These are phyloP conservation scores for Stramonita haemastoma DNA, from an alignment of 2,888 invertebrate genomes.

Conservation along the genomic window DNA sequence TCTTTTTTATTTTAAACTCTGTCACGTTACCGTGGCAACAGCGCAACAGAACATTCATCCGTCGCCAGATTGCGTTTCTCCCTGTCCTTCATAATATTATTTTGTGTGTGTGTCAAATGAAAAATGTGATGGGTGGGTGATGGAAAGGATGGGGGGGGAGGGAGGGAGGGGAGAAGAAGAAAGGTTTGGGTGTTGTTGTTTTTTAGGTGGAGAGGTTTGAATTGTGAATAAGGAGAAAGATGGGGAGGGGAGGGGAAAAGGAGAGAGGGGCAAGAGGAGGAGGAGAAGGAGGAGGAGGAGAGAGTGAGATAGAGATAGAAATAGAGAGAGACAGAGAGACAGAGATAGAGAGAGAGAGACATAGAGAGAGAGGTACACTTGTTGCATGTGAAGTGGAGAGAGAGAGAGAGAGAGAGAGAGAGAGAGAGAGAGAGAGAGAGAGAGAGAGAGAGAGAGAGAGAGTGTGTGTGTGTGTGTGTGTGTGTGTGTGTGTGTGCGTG, in stretches of 20 bases:
- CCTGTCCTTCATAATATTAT: no score
- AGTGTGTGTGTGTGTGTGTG: neutral
- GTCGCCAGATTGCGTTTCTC: no score
- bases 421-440: neutral
- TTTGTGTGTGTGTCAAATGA: no score
- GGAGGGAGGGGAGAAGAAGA: no score
- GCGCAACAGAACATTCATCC: no score
- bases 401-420: neutral
- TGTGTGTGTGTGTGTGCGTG: neutral
- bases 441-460: neutral
- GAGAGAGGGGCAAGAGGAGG: neutral
- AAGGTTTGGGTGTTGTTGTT: no score
- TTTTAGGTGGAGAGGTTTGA: no score
- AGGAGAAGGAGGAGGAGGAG: neutral
- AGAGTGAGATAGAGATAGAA: neutral
- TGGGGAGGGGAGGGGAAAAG: neutral
- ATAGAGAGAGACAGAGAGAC: neutral
- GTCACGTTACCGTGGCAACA: neutral
- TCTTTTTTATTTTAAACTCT: neutral
- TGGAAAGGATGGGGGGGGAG: neutral
- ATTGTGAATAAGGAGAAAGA: no score
- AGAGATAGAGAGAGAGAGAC: neutral
- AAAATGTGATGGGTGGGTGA: neutral
- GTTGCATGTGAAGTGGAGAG: no score
- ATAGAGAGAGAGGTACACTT: neutral